Evolutionary conservation across 2,113 vertebrate genomes (phyloP).

Genomic region (Marmota monax): DNA sequence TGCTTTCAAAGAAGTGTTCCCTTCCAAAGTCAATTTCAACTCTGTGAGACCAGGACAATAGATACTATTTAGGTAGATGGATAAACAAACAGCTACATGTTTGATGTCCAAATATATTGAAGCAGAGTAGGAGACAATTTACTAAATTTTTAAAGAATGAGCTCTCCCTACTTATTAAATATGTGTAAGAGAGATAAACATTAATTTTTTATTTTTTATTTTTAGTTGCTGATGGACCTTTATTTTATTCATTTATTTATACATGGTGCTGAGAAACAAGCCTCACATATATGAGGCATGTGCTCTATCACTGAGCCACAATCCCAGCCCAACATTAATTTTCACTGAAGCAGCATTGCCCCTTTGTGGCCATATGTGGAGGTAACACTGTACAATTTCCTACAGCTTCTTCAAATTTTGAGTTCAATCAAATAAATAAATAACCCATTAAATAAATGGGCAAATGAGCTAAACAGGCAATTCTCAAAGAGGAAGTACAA

Average conservation of each 20-base stretch:
- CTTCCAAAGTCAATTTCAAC: neutral
- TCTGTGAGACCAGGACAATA: neutral
- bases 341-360: slow-evolving; percentile 27
- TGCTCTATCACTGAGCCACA: no score
- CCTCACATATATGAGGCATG: no score
- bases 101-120: neutral
- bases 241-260: no score
- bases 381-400: neutral
- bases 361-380: neutral
- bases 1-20: neutral
- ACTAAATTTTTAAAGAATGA: neutral
- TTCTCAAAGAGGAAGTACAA: no score
- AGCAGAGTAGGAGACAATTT: neutral
- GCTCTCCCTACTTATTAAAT: neutral
- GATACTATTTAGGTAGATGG: neutral
- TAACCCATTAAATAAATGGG: neutral
- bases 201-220: neutral
- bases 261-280: no score
- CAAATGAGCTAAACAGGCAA: neutral
- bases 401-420: neutral
- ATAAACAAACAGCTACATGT: no score
- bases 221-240: no score
- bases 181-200: neutral
- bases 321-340: no score
- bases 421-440: no score